These are phyloP conservation scores for Bombus ignitus DNA, from an alignment of 1,140 invertebrate genomes.

Conservation along the genomic window DNA sequence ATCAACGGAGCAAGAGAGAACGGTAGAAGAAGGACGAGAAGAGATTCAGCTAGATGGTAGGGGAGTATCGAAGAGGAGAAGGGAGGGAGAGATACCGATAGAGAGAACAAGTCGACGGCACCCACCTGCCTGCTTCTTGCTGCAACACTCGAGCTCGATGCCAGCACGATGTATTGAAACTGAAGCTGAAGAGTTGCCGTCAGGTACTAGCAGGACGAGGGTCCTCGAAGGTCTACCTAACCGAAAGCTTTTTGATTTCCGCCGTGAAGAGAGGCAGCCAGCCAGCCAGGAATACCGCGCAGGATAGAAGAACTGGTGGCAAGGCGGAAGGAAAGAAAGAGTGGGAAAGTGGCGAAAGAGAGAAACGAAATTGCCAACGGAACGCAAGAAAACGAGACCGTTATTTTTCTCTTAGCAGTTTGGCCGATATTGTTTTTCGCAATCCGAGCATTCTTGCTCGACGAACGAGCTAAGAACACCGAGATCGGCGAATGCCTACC, in stretches of 20 bases:
- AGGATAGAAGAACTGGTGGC: background rate
- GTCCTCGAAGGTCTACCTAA: conserved; percentile 55
- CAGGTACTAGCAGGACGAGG: conserved; percentile 52
- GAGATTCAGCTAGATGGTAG: background rate
- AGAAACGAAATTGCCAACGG: conserved; percentile 4
- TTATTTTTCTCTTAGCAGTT: conserved; percentile 34
- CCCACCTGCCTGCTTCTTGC: conserved; percentile 59
- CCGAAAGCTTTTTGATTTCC: conserved; percentile 58
- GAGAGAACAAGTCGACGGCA: conserved; percentile 36
- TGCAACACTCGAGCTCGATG: conserved; percentile 58
- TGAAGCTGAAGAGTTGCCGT: conserved; percentile 55
- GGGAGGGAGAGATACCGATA: background rate
- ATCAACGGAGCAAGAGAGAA: conserved; percentile 7
- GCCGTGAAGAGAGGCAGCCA: conserved; percentile 27
- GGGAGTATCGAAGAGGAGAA: background rate
- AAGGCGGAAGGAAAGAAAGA: background rate
- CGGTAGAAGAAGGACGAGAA: conserved; percentile 4
- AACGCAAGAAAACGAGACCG: conserved; percentile 16
- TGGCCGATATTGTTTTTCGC: conserved; percentile 35
- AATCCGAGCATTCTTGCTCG: conserved; percentile 18
- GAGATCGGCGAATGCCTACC: background rate
- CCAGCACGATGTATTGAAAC: conserved; percentile 61
- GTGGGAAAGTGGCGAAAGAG: background rate
- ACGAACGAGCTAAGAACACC: conserved; percentile 40
- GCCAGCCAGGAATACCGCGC: conserved; percentile 25